A percentile compares a stretch with the other conserved stretches of the same genome.
phyloP scores from a whole-genome alignment of 2,888 invertebrate genomes.

The Carpatolechia fugitivella region DNA sequence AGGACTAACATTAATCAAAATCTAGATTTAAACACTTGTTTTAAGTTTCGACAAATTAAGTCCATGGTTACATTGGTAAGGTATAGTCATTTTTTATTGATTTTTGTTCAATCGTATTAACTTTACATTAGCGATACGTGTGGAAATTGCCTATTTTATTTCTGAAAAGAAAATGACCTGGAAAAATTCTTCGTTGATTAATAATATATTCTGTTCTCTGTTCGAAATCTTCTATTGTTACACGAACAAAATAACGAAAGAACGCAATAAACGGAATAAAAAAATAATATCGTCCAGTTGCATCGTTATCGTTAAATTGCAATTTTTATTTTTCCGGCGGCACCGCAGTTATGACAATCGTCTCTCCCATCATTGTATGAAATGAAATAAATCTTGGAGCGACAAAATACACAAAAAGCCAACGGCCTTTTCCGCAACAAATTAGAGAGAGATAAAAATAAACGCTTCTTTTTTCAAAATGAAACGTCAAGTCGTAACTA shows the following conservation, averaged over 20 bases:
- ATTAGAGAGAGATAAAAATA: conserved; percentile 49
- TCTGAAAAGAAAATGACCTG: too few species aligned
- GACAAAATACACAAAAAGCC: conserved; percentile 24
- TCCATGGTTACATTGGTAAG: too few species aligned
- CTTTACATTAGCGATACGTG: too few species aligned
- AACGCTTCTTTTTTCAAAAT: conserved; percentile 56
- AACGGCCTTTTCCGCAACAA: conserved; percentile 33
- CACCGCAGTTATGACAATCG: not conserved
- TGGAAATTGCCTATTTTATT: too few species aligned
- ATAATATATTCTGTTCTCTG: too few species aligned
- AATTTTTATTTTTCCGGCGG: conserved; percentile 18
- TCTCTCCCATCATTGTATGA: conserved; percentile 9
- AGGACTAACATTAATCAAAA: too few species aligned
- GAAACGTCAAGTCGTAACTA: conserved; percentile 59
- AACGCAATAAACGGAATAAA: not conserved
- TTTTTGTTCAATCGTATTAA: too few species aligned
- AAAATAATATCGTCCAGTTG: not conserved
- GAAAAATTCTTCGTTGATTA: too few species aligned
- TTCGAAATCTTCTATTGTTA: too few species aligned
- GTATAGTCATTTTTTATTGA: too few species aligned
- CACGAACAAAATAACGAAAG: not conserved
- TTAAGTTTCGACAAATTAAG: too few species aligned
- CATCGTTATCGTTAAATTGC: conserved; percentile 15
- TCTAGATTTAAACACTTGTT: too few species aligned
- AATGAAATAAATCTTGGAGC: conserved; percentile 5